phyloP scores from a whole-genome alignment of 2,113 vertebrate genomes.

The Chunga burmeisteri region DNA sequence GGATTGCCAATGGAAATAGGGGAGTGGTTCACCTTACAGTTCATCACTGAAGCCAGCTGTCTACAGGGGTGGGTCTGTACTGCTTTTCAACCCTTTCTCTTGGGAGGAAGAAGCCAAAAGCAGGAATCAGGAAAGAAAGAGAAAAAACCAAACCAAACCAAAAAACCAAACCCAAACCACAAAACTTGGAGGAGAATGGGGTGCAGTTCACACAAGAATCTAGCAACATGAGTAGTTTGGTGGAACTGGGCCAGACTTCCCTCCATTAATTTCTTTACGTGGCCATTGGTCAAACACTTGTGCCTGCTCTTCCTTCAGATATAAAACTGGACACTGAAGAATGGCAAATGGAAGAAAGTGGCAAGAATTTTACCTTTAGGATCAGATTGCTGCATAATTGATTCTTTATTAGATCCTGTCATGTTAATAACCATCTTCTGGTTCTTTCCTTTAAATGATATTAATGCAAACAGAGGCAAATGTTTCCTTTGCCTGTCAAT shows the following conservation, averaged over 20 bases:
- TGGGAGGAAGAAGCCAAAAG: neutral
- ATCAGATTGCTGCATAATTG: slow-evolving; percentile 45
- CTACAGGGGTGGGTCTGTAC: neutral
- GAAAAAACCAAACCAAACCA: neutral
- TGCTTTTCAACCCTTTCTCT: neutral
- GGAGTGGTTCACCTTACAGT: neutral
- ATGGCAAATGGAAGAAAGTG: neutral
- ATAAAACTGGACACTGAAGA: slow-evolving; percentile 3
- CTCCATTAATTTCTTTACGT: neutral
- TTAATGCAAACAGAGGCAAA: slow-evolving; percentile 63
- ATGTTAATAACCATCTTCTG: slow-evolving; percentile 68
- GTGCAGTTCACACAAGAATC: neutral
- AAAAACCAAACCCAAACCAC: neutral
- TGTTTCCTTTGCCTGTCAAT: slow-evolving; percentile 69
- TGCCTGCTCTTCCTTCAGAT: neutral
- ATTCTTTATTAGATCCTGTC: slow-evolving; percentile 45
- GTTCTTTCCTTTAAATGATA: slow-evolving; percentile 46
- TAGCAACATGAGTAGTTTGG: neutral
- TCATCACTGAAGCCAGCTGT: neutral
- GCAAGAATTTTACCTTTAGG: slow-evolving; percentile 18
- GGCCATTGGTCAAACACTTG: neutral
- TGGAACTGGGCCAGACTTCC: neutral
- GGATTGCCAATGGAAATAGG: neutral
- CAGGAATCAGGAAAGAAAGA: neutral
- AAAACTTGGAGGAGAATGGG: neutral